phyloP scores from a whole-genome alignment of 2,888 invertebrate genomes.

The Meghimatium bilineatum region DNA sequence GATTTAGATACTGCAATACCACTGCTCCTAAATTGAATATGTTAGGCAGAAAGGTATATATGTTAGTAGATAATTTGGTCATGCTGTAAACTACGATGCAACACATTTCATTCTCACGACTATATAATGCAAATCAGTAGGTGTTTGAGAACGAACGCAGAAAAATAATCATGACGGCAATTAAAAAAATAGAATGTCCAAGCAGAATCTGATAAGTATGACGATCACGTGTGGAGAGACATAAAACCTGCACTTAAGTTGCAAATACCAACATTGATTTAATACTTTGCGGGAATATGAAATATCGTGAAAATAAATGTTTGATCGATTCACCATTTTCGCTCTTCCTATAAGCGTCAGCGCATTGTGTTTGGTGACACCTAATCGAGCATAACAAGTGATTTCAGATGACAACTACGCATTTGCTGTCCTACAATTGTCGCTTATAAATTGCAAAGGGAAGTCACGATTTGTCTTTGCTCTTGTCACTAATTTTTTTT shows the following conservation, averaged over 20 bases:
- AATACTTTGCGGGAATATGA: background rate
- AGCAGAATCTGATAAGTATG: background rate
- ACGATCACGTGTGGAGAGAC: background rate
- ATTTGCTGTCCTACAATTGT: background rate
- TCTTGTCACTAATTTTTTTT: too few relatives aligned
- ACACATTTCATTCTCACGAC: too few relatives aligned
- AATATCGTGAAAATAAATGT: background rate
- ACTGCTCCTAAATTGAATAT: too few relatives aligned
- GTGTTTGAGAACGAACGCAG: background rate
- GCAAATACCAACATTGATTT: background rate
- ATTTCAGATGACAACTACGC: background rate
- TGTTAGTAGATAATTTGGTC: too few relatives aligned
- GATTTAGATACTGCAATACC: too few relatives aligned
- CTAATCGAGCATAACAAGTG: background rate
- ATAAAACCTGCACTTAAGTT: background rate
- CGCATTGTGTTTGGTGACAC: background rate
- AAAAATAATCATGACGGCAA: background rate
- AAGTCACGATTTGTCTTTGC: background rate
- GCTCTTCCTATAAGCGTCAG: background rate
- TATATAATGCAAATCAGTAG: too few relatives aligned
- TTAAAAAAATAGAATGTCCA: background rate
- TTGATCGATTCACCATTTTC: background rate
- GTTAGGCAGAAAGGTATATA: too few relatives aligned
- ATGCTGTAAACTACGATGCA: too few relatives aligned
- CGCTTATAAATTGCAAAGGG: background rate